These are phyloP conservation scores for Sinocyclocheilus maitianheensis DNA, from an alignment of 2,113 vertebrate genomes.

Conservation along the genomic window DNA sequence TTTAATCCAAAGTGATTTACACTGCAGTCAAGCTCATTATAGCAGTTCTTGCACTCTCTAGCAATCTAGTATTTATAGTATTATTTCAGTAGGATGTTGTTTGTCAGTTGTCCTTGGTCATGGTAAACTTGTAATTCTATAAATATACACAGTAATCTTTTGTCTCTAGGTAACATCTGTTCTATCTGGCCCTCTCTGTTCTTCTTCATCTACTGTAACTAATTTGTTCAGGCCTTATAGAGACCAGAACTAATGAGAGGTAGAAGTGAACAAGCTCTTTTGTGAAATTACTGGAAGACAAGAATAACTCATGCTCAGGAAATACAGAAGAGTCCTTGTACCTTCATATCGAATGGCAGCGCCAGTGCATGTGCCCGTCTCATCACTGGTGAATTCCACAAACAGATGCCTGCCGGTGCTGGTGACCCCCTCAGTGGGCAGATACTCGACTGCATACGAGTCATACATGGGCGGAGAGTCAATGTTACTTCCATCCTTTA, in stretches of 20 bases:
- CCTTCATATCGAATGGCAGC: slow-evolving; percentile 93
- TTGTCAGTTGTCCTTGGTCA: not conserved
- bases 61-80: not conserved
- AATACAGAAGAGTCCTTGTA: slow-evolving; percentile 43
- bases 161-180: not conserved
- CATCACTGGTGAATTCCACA: slow-evolving; percentile 92
- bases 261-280: not conserved
- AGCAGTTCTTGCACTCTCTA: not conserved
- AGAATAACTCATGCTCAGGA: not conserved
- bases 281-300: not conserved
- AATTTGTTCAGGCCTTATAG: not conserved
- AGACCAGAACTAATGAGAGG: not conserved
- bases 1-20: not conserved
- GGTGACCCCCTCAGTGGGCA: slow-evolving; percentile 93
- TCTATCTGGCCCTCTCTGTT: not conserved
- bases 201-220: not conserved
- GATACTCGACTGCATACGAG: slow-evolving; percentile 95
- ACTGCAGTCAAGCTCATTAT: not conserved
- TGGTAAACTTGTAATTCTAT: not conserved
- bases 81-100: not conserved
- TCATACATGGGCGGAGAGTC: slow-evolving; percentile 90
- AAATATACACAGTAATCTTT: slow-evolving; percentile 2
- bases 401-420: slow-evolving; percentile 87
- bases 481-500: slow-evolving; percentile 92
- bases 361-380: slow-evolving; percentile 85